These are phyloP conservation scores for Oreonectes daqikongensis DNA, from an alignment of 2,797 vertebrate genomes.

Conservation along the genomic window DNA sequence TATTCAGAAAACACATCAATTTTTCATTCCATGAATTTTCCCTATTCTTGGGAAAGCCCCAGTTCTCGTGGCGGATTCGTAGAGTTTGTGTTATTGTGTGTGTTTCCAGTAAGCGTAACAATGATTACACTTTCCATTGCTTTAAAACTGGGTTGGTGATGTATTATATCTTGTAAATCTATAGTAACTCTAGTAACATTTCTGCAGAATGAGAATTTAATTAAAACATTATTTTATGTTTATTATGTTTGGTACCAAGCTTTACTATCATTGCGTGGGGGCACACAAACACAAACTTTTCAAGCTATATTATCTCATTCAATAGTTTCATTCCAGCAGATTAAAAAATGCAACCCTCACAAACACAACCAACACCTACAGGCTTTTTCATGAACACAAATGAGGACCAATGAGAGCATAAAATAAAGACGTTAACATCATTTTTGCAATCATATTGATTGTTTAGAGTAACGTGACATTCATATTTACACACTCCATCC, in stretches of 20 bases:
- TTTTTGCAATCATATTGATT: slow-evolving; percentile 37
- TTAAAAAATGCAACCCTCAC: not conserved
- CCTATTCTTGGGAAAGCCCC: slow-evolving; percentile 43
- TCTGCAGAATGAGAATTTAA: not conserved
- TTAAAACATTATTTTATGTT: not conserved
- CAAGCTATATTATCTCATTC: too few species aligned
- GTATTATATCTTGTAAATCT: not conserved
- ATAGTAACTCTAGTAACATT: not conserved
- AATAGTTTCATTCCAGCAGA: too few species aligned
- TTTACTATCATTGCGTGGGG: too few species aligned
- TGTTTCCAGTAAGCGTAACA: not conserved
- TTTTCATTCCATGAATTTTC: slow-evolving; percentile 9
- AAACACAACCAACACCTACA: not conserved
- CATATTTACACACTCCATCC: not conserved
- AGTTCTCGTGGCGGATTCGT: not conserved
- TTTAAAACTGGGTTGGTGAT: not conserved
- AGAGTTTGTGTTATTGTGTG: not conserved
- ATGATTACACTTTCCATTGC: not conserved
- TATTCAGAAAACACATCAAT: slow-evolving; percentile 19
- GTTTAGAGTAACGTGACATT: slow-evolving; percentile 2
- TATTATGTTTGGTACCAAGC: not conserved
- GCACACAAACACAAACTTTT: not conserved
- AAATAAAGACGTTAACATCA: slow-evolving; percentile 24
- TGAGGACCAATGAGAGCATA: not conserved
- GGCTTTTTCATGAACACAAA: not conserved